phyloP scores from a whole-genome alignment of 2,113 vertebrate genomes.

The Pycnonotus jocosus region DNA sequence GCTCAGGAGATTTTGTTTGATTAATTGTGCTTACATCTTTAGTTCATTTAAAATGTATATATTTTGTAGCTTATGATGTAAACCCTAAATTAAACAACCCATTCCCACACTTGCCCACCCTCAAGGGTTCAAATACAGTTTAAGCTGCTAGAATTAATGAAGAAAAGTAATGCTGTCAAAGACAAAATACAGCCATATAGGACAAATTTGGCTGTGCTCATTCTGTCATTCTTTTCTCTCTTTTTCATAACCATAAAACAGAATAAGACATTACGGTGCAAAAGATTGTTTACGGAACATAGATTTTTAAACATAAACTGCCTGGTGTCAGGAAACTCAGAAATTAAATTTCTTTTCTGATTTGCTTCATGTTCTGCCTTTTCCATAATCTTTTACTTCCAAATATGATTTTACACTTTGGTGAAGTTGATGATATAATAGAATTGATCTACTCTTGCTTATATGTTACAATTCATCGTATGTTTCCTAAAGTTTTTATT shows the following conservation, averaged over 20 bases:
- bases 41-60: not conserved
- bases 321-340: not conserved
- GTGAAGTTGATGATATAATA: not conserved
- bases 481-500: not conserved
- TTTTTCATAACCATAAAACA: not conserved
- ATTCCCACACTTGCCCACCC: not conserved
- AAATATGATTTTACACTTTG: not conserved
- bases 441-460: not conserved
- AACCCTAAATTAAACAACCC: not conserved
- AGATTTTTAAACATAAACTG: not conserved
- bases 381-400: not conserved
- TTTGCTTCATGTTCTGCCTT: not conserved
- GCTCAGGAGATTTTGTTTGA: not conserved
- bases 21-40: not conserved
- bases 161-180: not conserved
- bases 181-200: not conserved
- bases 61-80: not conserved
- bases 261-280: not conserved
- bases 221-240: not conserved
- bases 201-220: not conserved
- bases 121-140: not conserved
- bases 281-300: not conserved
- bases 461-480: not conserved
- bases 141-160: not conserved
- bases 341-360: not conserved